Evolutionary conservation across 2,797 vertebrate genomes (phyloP).

Genomic region (Pipistrellus kuhlii): DNA sequence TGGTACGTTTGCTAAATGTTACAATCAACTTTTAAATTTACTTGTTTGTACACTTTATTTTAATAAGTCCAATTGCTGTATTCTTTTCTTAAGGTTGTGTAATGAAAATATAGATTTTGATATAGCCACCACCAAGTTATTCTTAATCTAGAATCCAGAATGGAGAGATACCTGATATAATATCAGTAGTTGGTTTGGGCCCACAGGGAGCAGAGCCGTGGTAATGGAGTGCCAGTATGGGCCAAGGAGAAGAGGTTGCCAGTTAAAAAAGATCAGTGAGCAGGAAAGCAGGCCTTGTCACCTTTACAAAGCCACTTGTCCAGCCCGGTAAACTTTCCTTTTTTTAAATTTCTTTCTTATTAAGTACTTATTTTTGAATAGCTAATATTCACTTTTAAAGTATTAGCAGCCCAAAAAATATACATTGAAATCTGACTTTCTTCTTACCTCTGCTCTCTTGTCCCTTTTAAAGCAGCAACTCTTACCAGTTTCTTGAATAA

Average conservation of each 20-base stretch:
- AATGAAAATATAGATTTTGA: conserved; percentile 40
- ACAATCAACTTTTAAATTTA: conserved; percentile 51
- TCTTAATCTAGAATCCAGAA: conserved; percentile 58
- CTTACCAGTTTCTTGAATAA: conserved; percentile 31
- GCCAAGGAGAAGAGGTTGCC: conserved; percentile 91
- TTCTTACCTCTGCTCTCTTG: neutral
- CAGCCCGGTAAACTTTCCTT: conserved; percentile 89
- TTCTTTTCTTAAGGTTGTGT: conserved; percentile 53
- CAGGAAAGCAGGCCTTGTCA: conserved; percentile 84
- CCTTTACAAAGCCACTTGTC: conserved; percentile 92
- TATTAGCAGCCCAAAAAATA: conserved; percentile 26
- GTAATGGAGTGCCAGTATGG: conserved; percentile 94
- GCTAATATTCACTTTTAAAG: conserved; percentile 8
- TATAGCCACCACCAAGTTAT: conserved; percentile 48
- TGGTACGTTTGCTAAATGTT: conserved; percentile 25
- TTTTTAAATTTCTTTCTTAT: conserved; percentile 32
- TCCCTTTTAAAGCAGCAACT: neutral
- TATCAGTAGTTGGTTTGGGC: conserved; percentile 71
- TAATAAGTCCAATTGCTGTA: conserved; percentile 26
- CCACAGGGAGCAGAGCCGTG: conserved; percentile 92
- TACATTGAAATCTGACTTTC: conserved; percentile 35
- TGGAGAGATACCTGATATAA: conserved; percentile 65
- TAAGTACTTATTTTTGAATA: conserved; percentile 59
- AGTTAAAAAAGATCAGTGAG: conserved; percentile 89
- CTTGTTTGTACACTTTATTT: conserved; percentile 44